Base-by-base conservation (phyloP, 2,797 vertebrate species). In the Pempheris klunzingeri region DNA sequence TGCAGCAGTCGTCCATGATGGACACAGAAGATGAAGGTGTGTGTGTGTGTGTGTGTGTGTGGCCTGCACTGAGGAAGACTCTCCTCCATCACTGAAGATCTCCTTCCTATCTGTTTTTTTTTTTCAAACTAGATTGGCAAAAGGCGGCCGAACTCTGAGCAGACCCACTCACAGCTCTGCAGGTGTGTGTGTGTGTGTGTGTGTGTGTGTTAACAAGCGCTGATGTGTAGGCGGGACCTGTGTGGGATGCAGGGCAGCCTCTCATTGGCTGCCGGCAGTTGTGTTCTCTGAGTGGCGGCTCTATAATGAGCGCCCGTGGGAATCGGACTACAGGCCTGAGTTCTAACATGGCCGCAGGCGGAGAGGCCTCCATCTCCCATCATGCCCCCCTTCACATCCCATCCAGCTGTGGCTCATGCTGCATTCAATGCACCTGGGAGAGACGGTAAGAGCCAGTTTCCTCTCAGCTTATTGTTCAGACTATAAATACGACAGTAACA, bases 251-350 rank as follows among this genome's bases (percentile, higher is more conserved):
- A 10, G 87, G 88, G 87, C 89, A 83, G 66, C 53, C 20, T 72
- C 71, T 90, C 55, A 93, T 94, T 93, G 93, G 92, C 87, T 88
- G 90, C 89, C 57, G 69, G 88, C 87, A 88, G 90, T 71, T 89
- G 75, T 77, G 73, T 85, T 87, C 80, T 75, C 63, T 93, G 92
- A 94, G 90, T 88, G 93, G 87, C 90, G 75, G 81, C 77, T 90
- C 78, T 79, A 80, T 95, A 94, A 95, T 91, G 83, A 93, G 90
- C 47, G 78, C 92, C 76, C n/a, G 6, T 88, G 87, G 94, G 92
- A 93, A 78, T 74, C 53, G 71, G 43, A 73, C 84, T 71, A 68
- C 76, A 59, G 77, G 86, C 85, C 77, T 58, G 80, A 1, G 74
- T 58, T 67, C 47, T 47, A 60, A 82, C 68, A 67, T 2, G 75